Percentiles rank a stretch among this genome's conserved stretches.
Evolutionary conservation across 2,113 vertebrate species (phyloP).

Genomic region (Garra rufa): DNA sequence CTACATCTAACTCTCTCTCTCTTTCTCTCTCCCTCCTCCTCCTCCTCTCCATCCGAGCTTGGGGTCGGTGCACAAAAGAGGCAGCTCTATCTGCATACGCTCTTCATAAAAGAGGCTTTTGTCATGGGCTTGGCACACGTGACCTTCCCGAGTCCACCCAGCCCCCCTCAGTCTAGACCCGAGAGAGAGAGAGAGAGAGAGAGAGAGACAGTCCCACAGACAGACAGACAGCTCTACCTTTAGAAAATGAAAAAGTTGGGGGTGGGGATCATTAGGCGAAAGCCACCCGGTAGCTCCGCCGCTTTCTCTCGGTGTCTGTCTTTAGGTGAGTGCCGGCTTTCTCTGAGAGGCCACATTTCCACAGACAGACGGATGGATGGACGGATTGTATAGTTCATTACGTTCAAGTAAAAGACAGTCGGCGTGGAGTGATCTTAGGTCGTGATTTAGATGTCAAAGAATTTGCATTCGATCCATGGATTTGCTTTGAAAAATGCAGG

Average conservation of each 20-base stretch:
- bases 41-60: constrained; percentile 64
- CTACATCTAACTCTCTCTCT: constrained; percentile 13
- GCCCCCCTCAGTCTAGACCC: constrained; percentile 61
- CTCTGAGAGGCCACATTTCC: background rate
- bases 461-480: background rate
- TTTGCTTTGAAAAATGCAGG: background rate
- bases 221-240: constrained; percentile 41
- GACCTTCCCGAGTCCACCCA: constrained; percentile 69
- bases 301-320: constrained; percentile 41
- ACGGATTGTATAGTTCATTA: background rate
- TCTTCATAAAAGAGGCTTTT: constrained; percentile 84
- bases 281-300: constrained; percentile 26
- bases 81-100: constrained; percentile 80
- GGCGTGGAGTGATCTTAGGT: background rate
- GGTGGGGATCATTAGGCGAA: constrained; percentile 13
- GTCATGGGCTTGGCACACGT: constrained; percentile 80
- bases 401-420: background rate
- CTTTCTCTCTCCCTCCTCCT: constrained; percentile 52
- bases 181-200: constrained; percentile 30
- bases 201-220: constrained; percentile 30
- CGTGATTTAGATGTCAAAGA: background rate
- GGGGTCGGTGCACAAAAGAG: constrained; percentile 80
- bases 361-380: too few species aligned
- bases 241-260: constrained; percentile 2
- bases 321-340: constrained; percentile 4